Evolutionary conservation across 2,888 invertebrate species (phyloP), one percentile per base, ranked within the genome.

Genomic region (Gymnocheta viridis): DNA sequence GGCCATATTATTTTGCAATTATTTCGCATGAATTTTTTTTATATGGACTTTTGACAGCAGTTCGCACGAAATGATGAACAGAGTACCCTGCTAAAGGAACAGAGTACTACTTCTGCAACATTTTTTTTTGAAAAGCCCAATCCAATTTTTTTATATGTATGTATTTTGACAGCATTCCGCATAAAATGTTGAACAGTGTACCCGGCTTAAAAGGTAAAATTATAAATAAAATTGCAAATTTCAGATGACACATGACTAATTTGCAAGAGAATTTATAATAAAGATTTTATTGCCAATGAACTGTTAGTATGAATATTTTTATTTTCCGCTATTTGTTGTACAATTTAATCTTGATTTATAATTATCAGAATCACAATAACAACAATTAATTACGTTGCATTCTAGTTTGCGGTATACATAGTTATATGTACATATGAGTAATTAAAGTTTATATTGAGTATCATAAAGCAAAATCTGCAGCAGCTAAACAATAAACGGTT

Each of bases 371-470:
- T 51, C 10, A 9, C 27, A 60, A 54, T 54, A 27, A 49, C 56
- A 49, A 70, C 56, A 49, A 70, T 56, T 51, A 41, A 24, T 62
- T 60, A 72, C 47, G 35, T 49, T 38, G 66, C 66, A 72, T 58
- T 66, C 56, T 56, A 66, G 66, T 80, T 79, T 74, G 51, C 27
- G 44, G 17, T 56, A 29, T n/a, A 56, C 27, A 29, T 76, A 62
- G 1, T 64, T 62, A 41, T 1, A n/a, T n/a, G n/a, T n/a, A n/a
- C n/a, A n/a, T n/a, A 49, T 32, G 22, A 29, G 14, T 35, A 60
- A 49, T 72, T 58, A 35, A 35, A 17, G 4, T 27, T 54, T 54
- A 69, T 38, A 10, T 29, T 32, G n/a, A 44, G 6, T 56, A 7
- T 17, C 29, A 14, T 38, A 9, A 41, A 12, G n/a, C n/a, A 58